phyloP scores from a whole-genome alignment of 2,797 vertebrate genomes.

The Bradypodion pumilum region DNA sequence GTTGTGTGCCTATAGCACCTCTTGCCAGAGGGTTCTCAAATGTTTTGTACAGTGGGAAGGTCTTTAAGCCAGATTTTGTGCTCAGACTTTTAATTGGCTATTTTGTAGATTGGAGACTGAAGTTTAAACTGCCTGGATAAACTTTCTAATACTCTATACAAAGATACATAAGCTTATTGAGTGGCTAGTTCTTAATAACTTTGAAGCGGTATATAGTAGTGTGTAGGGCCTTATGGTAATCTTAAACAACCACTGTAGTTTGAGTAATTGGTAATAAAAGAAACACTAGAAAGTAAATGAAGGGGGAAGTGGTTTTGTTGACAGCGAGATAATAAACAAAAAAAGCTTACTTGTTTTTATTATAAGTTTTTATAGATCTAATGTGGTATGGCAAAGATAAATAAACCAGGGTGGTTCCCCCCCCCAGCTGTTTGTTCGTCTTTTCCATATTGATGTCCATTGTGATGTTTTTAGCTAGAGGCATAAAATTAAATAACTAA shows the following conservation, averaged over 20 bases:
- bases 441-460: conserved; percentile 37
- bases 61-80: not conserved
- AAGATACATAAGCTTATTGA: fast-evolving
- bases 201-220: fast-evolving
- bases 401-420: not conserved
- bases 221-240: not conserved
- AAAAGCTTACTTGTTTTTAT: conserved; percentile 41
- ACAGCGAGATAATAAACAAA: not conserved
- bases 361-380: conserved; percentile 9
- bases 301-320: conserved; percentile 17
- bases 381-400: not conserved
- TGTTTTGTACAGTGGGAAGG: not conserved
- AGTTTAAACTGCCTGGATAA: not conserved
- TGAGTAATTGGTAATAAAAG: conserved; percentile 22
- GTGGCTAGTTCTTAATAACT: not conserved
- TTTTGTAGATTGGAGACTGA: not conserved
- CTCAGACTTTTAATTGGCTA: not conserved
- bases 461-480: conserved; percentile 36
- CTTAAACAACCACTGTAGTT: not conserved
- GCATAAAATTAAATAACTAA: conserved; percentile 36
- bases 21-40: not conserved
- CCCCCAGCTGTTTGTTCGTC: conserved; percentile 22
- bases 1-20: not conserved
- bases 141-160: not conserved
- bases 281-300: conserved; percentile 27